phyloP scores from a whole-genome alignment of 1,140 invertebrate genomes.

The Rhizoglyphus robini region DNA sequence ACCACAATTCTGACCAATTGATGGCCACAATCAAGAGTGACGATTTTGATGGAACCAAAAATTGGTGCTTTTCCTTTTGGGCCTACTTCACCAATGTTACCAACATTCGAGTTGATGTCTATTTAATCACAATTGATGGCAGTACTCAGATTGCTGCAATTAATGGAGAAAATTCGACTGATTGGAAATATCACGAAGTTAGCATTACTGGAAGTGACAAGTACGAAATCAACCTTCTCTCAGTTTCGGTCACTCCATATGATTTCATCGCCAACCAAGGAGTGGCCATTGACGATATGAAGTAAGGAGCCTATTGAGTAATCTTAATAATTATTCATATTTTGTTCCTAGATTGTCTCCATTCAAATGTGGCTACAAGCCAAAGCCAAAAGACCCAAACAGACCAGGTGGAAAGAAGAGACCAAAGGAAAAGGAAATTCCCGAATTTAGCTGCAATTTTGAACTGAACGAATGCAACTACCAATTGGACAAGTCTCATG shows the following conservation, averaged over 20 bases:
- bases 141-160: background rate
- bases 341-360: slow-evolving; percentile 12
- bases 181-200: slow-evolving; percentile 20
- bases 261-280: slow-evolving; percentile 18
- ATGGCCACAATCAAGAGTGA: background rate
- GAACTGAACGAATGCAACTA: background rate
- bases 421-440: slow-evolving; percentile 19
- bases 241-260: slow-evolving; percentile 4
- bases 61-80: slow-evolving; percentile 2
- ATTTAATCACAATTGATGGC: slow-evolving; percentile 3
- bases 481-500: background rate
- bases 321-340: background rate
- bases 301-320: background rate
- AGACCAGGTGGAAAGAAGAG: slow-evolving; percentile 9
- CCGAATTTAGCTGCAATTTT: slow-evolving; percentile 19
- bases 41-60: background rate
- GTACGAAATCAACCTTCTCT: slow-evolving; percentile 22
- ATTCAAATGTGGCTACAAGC: background rate
- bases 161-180: background rate
- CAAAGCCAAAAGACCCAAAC: background rate
- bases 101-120: slow-evolving; percentile 15
- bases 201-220: slow-evolving; percentile 17
- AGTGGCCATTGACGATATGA: slow-evolving; percentile 25
- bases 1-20: background rate
- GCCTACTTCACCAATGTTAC: background rate